A percentile compares a stretch with the other conserved stretches of the same genome.
phyloP scores from a whole-genome alignment of 2,797 vertebrate species.

The Coranthus polyacanthus region DNA sequence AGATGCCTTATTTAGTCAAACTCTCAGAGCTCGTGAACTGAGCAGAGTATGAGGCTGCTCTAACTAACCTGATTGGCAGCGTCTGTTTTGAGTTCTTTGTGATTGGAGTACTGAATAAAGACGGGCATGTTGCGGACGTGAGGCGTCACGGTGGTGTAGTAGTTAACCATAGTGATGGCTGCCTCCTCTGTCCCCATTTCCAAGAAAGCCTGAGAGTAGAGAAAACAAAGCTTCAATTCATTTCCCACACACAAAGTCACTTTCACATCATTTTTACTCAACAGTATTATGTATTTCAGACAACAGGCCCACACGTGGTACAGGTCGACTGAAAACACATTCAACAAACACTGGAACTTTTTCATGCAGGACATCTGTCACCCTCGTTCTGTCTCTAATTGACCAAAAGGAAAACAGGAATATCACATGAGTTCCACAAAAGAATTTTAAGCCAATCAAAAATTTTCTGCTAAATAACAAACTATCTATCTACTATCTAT shows the following conservation, averaged over 20 bases:
- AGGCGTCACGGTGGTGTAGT: conserved; percentile 94
- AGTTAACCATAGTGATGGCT: conserved; percentile 97
- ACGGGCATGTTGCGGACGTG: conserved; percentile 95
- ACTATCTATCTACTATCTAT: no score
- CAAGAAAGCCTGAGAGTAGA: conserved; percentile 90
- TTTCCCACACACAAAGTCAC: background rate
- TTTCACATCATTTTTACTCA: background rate
- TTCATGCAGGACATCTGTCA: no score
- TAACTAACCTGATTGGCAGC: conserved; percentile 91
- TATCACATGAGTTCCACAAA: no score
- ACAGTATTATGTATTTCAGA: no score
- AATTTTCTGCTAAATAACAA: no score
- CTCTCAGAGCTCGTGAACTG: background rate
- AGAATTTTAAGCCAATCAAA: no score
- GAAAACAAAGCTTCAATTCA: background rate
- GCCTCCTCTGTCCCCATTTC: conserved; percentile 97
- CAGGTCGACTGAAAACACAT: no score
- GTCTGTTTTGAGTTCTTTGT: conserved; percentile 98
- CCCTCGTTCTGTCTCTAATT: no score
- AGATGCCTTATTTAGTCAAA: no score
- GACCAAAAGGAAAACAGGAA: no score
- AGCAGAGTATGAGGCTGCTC: background rate
- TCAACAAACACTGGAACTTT: no score
- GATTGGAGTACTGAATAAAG: conserved; percentile 98
- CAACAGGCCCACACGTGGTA: no score